Conservation (phyloP, 2,113 vertebrate genomes). For the Eulacestoma nigropectus region DNA sequence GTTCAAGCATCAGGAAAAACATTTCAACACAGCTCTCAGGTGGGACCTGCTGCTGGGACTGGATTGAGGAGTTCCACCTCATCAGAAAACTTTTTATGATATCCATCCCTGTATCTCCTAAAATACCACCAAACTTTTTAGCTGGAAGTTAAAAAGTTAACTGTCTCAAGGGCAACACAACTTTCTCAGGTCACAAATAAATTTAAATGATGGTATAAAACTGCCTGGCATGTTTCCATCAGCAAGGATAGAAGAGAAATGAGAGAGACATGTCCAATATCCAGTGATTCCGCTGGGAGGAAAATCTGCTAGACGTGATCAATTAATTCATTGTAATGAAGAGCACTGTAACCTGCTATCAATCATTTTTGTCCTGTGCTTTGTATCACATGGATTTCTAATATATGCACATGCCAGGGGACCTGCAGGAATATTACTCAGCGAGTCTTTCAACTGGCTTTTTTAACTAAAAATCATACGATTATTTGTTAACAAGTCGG, state of each 20-base stretch:
- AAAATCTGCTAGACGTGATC: slow-evolving; percentile 30
- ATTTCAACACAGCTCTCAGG: neutral
- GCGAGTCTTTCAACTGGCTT: neutral
- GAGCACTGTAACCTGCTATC: slow-evolving; percentile 9
- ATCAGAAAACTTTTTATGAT: neutral
- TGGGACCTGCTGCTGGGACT: neutral
- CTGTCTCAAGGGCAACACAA: neutral
- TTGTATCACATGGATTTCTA: slow-evolving; percentile 6
- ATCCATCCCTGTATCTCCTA: neutral
- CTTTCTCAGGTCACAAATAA: slow-evolving; percentile 27
- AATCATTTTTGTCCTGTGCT: neutral
- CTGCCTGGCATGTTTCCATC: neutral
- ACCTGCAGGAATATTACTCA: neutral
- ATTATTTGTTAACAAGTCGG: neutral
- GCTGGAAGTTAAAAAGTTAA: slow-evolving; percentile 2
- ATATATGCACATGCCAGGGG: neutral
- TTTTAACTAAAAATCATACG: neutral
- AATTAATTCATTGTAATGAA: slow-evolving; percentile 49
- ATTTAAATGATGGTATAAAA: slow-evolving; percentile 19
- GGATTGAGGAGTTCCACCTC: neutral
- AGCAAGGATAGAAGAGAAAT: neutral
- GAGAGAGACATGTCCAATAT: neutral
- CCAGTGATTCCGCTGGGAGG: neutral
- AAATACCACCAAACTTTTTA: neutral
- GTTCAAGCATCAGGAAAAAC: neutral